These are phyloP conservation scores for Tipula vernalis DNA, from an alignment of 2,888 invertebrate species.

Conservation along the genomic window DNA sequence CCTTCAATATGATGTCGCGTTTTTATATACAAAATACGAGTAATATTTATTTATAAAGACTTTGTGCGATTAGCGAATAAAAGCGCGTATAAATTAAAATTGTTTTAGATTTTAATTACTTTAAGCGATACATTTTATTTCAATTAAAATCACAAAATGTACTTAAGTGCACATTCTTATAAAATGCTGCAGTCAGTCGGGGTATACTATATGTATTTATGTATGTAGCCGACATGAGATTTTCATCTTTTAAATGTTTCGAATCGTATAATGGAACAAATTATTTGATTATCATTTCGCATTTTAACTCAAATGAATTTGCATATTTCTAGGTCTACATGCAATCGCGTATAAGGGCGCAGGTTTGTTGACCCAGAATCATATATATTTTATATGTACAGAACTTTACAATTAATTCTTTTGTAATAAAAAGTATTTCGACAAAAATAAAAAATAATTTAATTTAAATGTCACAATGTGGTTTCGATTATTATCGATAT, in stretches of 20 bases:
- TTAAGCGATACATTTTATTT: background rate
- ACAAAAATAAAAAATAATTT: background rate
- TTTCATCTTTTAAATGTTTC: background rate
- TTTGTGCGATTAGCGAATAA: background rate
- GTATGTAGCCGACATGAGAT: background rate
- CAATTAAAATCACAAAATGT: background rate
- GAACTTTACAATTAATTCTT: background rate
- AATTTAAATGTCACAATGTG: constrained; percentile 4
- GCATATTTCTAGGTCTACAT: background rate
- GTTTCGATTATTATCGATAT: background rate
- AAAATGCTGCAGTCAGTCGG: background rate
- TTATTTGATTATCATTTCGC: background rate
- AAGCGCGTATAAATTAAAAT: background rate
- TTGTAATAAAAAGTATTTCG: background rate
- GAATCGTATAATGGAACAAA: background rate
- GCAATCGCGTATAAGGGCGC: background rate
- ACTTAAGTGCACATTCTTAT: background rate
- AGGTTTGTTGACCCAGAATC: background rate
- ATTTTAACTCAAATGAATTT: background rate
- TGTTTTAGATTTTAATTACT: background rate
- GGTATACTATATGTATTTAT: background rate
- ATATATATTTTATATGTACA: background rate
- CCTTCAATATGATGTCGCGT: background rate
- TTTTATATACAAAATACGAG: background rate
- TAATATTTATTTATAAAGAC: background rate